Evolutionary conservation across 2,888 invertebrate genomes (phyloP), one percentile per base, ranked within the genome.

Genomic region (Himalopsyche japonica): DNA sequence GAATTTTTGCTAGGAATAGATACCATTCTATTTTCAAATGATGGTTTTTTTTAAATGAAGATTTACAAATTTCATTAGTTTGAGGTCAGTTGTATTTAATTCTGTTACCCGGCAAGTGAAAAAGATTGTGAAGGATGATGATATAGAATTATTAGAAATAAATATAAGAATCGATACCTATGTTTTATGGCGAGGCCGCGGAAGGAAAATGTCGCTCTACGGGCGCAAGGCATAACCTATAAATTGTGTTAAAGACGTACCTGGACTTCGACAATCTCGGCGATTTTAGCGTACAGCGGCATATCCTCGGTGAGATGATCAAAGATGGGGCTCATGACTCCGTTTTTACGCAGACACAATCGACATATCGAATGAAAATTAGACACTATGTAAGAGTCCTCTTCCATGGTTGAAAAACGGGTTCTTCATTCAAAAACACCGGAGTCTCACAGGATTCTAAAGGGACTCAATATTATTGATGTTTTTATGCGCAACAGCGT

Each of bases 341-440:
- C 92, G 88, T 94, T 94, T 89, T 93, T 93, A 87, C 92, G 92
- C 88, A 95, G 91, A 89, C 95, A 95, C 87, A 95, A 90, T 47
- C 95, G 93, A 90, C 95, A 95, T 83, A 94, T 92, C 87, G 93
- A 91, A 90, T 94, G 93, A 89, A 94, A 94, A 91, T 93, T 93
- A 81, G 92, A 91, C 89, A 94, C 93, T 87, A 93, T 92, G 88
- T 90, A 92, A 87, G 92, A 91, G 90, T 92, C 92, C 90, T 92
- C 92, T 92, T 87, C 87, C 86, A 87, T 86, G 82, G 64, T 82
- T 79, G 43, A 34, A 43, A 24, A 64, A 70, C 10, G 27, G 32
- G 80, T 57, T 48, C 24, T 81, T 81, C 81, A 20, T 70, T 81
- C 81, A 70, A 64, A 64, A 70, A 24, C 64, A 37, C 70, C 37